Base-by-base conservation (phyloP, 2,888 invertebrate species). In the Tridacna crocea region DNA sequence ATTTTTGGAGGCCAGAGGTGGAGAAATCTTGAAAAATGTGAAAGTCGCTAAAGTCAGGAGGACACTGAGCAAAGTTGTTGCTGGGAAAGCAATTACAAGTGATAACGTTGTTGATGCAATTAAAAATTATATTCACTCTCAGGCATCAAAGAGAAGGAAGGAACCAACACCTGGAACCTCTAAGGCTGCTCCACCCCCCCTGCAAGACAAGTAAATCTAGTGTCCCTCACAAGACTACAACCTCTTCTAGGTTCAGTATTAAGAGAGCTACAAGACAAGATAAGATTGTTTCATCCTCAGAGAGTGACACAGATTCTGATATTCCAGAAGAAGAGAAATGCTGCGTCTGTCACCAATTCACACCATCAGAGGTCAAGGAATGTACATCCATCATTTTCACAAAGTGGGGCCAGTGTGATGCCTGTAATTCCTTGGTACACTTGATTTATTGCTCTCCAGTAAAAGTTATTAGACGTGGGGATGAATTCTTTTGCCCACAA, bases 341-440 rank as follows among this genome's bases (percentile, higher is more conserved):
- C 36, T 79, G 75, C 70, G 75, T 75, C 6, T 68, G 75, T 22
- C 12, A 61, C 2, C 22, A 58, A 15, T 75, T 68, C 55, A 66
- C 73, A 48, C 66, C 74, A n/a, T 26, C 4, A 11, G 48, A 70
- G 46, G 48, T 70, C 3, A 15, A 61, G 15, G 47, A 75, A 24
- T 70, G 61, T 79, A 26, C 48, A 13, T 79, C 79, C 26, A 17
- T 79, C 6, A 70, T 75, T 13, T 70, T 79, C 36, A 79, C 79
- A 17, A 79, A 79, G 46, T 79, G 75, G 70, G 75, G 75, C 1
- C 79, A 70, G 51, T 75, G 79, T 70, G 75, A 70, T 72, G n/a
- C n/a, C n/a, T n/a, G n/a, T n/a, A n/a, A n/a, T n/a, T n/a, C n/a
- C n/a, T n/a, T n/a, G n/a, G n/a, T n/a, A n/a, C n/a, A n/a, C n/a